phyloP scores from a whole-genome alignment of 2,888 invertebrate genomes.

The Copidosoma aretas region DNA sequence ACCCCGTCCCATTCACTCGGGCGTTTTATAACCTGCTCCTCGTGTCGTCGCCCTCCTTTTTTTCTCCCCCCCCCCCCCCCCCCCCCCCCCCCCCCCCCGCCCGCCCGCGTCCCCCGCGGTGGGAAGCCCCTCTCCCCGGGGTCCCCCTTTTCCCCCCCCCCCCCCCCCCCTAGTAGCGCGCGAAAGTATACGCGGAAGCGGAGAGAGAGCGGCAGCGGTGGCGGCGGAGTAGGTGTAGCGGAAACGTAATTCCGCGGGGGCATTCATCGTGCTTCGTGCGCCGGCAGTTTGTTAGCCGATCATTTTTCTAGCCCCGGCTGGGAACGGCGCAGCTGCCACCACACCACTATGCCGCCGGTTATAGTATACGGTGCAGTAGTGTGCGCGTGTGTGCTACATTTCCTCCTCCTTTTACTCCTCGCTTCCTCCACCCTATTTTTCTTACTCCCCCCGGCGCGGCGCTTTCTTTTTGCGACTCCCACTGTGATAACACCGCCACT shows the following conservation, averaged over 20 bases:
- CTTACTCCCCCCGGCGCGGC: slow-evolving; percentile 10
- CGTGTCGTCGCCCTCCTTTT: background rate
- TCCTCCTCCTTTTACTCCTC: slow-evolving; percentile 5
- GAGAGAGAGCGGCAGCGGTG: too few species aligned
- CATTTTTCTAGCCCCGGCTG: slow-evolving; percentile 47
- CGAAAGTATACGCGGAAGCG: too few species aligned
- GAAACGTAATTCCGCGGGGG: slow-evolving; percentile 43
- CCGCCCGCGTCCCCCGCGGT: background rate
- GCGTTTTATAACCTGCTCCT: background rate
- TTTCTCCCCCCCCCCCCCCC: background rate
- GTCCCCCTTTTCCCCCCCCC: slow-evolving; percentile 7
- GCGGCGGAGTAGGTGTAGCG: background rate
- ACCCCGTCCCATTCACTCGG: background rate
- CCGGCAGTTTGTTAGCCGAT: slow-evolving; percentile 47
- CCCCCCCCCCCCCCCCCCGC: background rate
- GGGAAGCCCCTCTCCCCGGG: background rate
- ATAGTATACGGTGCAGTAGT: too few species aligned
- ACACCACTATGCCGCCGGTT: too few species aligned
- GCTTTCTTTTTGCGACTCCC: slow-evolving; percentile 1
- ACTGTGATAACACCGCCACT: too few species aligned
- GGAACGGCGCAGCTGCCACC: slow-evolving; percentile 23
- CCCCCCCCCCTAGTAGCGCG: slow-evolving; percentile 7
- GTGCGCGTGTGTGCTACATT: too few species aligned
- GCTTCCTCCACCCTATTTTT: slow-evolving; percentile 12
- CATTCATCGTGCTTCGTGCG: slow-evolving; percentile 47